Evolutionary conservation across 2,888 invertebrate species (phyloP).

Genomic region (Iselma pallidipennis): DNA sequence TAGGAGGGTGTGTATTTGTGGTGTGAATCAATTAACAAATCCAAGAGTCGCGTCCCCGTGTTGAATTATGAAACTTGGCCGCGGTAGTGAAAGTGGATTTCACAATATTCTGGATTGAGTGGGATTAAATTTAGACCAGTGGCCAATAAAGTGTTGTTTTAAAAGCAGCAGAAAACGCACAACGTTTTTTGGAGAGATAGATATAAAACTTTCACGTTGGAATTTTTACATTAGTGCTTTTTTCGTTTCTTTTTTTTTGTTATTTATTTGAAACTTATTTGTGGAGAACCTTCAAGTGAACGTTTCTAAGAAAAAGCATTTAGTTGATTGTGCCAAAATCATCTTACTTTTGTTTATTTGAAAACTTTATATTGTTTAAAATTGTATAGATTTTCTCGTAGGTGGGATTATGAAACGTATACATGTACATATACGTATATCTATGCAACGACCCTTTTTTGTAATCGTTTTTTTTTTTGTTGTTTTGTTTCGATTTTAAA

Average conservation of each 20-base stretch:
- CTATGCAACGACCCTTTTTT: too few relatives aligned
- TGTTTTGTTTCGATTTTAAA: slow-evolving; percentile 2
- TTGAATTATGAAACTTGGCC: slow-evolving; percentile 28
- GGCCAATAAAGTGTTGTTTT: slow-evolving; percentile 20
- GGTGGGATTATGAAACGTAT: not conserved
- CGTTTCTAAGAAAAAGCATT: too few relatives aligned
- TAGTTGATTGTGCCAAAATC: too few relatives aligned
- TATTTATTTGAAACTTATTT: not conserved
- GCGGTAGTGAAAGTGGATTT: slow-evolving; percentile 29
- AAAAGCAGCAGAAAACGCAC: slow-evolving; percentile 8
- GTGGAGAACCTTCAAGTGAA: too few relatives aligned
- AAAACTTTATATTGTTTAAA: not conserved
- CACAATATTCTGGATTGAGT: slow-evolving; percentile 28
- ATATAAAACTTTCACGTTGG: slow-evolving; percentile 22
- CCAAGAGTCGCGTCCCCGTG: slow-evolving; percentile 22
- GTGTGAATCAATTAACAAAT: slow-evolving; percentile 15
- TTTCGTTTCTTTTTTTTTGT: not conserved
- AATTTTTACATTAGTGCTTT: slow-evolving; percentile 6
- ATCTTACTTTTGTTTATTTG: too few relatives aligned
- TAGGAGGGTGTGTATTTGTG: not conserved
- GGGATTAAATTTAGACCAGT: slow-evolving; percentile 29
- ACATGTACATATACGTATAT: too few relatives aligned
- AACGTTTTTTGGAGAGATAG: too few relatives aligned
- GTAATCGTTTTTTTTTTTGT: not conserved
- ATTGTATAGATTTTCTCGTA: not conserved